These are phyloP conservation scores for Ommatoiulus sabulosus DNA, from an alignment of 2,888 invertebrate genomes.

Conservation along the genomic window DNA sequence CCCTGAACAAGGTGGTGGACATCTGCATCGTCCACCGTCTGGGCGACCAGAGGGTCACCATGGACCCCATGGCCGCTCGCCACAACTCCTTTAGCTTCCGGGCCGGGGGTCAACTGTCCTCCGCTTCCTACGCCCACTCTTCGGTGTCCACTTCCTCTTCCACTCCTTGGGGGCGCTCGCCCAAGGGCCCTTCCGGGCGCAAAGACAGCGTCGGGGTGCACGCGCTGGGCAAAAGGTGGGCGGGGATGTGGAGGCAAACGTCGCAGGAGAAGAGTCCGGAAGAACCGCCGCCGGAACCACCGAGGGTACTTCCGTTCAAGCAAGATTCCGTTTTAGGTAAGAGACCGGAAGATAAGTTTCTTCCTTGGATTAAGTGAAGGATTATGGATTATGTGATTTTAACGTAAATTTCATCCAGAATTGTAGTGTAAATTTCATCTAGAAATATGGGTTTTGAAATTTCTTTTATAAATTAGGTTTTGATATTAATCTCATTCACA, in stretches of 20 bases:
- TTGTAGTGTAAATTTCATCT: no score
- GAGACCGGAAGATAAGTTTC: no score
- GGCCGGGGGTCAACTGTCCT: constrained; percentile 59
- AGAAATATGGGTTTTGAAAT: no score
- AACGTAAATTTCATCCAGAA: no score
- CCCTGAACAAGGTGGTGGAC: constrained; percentile 74
- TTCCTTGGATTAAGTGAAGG: no score
- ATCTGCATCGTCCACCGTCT: constrained; percentile 69
- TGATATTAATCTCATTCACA: no score
- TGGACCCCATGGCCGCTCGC: constrained; percentile 26
- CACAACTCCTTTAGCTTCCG: constrained; percentile 61
- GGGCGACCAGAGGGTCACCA: constrained; percentile 50
- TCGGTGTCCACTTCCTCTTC: constrained; percentile 23
- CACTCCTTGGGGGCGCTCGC: constrained; percentile 49
- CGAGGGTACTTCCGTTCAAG: not conserved
- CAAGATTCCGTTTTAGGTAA: constrained; percentile 57
- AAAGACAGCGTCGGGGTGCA: constrained; percentile 55
- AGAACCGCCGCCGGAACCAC: constrained; percentile 56
- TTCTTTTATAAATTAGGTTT: no score
- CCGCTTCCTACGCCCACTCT: not conserved
- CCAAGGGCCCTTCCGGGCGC: constrained; percentile 7
- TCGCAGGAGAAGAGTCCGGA: constrained; percentile 59
- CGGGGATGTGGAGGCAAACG: constrained; percentile 58
- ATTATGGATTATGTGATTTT: no score
- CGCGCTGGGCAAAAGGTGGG: constrained; percentile 57